Evolutionary conservation across 2,797 vertebrate species (phyloP).

Genomic region (Crocidura indochinensis): DNA sequence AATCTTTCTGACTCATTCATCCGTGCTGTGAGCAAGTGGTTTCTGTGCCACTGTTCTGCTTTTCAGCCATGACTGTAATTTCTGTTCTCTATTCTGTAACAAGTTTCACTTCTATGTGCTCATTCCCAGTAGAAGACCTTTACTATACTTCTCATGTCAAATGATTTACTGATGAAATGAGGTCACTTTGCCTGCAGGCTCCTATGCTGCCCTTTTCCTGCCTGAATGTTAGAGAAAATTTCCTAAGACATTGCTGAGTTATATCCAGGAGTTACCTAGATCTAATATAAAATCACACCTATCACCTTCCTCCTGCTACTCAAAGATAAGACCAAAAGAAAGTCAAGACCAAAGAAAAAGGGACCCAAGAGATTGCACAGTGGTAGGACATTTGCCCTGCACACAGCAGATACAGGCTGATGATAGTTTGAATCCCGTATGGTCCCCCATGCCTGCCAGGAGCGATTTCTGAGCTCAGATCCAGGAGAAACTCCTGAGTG

Average conservation of each 20-base stretch:
- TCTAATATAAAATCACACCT: not conserved
- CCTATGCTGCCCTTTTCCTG: conserved; percentile 28
- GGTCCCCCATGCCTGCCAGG: too few species aligned
- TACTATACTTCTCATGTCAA: conserved; percentile 54
- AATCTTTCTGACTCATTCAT: conserved; percentile 40
- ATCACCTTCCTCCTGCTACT: not conserved
- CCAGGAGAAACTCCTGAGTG: too few species aligned
- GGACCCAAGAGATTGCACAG: too few species aligned
- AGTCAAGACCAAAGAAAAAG: not conserved
- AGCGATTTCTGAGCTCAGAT: too few species aligned
- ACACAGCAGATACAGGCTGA: too few species aligned
- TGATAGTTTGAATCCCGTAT: too few species aligned
- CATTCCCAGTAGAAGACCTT: conserved; percentile 45
- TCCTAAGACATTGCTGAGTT: not conserved
- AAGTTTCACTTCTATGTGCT: conserved; percentile 82
- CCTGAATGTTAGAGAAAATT: conserved; percentile 37
- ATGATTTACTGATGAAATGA: conserved; percentile 53
- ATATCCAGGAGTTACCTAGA: not conserved
- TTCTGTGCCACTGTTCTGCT: conserved; percentile 69
- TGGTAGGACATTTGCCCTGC: too few species aligned
- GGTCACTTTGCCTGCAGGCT: conserved; percentile 36
- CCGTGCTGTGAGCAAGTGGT: conserved; percentile 16
- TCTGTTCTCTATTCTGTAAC: conserved; percentile 78
- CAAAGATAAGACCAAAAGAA: too few species aligned
- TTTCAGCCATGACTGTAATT: conserved; percentile 71